phyloP scores from a whole-genome alignment of 2,888 invertebrate species.

The Nephrotoma guestfalica region DNA sequence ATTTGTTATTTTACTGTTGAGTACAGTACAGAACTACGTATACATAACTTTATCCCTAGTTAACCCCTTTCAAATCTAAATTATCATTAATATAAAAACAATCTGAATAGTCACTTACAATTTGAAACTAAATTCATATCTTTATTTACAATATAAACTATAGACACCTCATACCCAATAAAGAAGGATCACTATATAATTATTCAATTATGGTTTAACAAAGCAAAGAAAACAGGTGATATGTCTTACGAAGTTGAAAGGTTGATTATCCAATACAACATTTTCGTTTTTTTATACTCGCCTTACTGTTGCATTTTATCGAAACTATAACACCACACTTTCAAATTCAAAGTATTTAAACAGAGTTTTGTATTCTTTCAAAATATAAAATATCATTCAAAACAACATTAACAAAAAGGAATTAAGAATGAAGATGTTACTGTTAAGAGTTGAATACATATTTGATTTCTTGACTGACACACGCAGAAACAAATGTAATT shows the following conservation, averaged over 20 bases:
- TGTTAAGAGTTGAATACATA: background rate
- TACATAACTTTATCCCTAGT: too few relatives aligned
- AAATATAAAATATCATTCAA: background rate
- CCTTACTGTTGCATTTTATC: background rate
- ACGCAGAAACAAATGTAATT: background rate
- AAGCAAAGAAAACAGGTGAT: background rate
- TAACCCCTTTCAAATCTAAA: too few relatives aligned
- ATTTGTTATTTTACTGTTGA: too few relatives aligned
- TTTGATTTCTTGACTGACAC: background rate
- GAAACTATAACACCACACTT: background rate
- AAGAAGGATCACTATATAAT: background rate
- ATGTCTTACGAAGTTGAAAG: background rate
- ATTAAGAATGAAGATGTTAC: background rate
- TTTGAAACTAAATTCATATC: too few relatives aligned
- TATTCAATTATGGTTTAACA: background rate
- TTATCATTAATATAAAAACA: too few relatives aligned
- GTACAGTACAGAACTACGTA: too few relatives aligned
- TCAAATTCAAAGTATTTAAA: background rate
- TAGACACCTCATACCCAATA: background rate
- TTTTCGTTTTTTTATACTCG: background rate
- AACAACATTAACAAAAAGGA: background rate
- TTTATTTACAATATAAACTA: background rate
- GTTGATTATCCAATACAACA: background rate
- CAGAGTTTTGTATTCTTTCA: background rate
- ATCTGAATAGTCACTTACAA: too few relatives aligned